A percentile compares a stretch with the other conserved stretches of the same genome.
phyloP scores from a whole-genome alignment of 2,113 vertebrate species.

The Neolamprologus cancellatus region DNA sequence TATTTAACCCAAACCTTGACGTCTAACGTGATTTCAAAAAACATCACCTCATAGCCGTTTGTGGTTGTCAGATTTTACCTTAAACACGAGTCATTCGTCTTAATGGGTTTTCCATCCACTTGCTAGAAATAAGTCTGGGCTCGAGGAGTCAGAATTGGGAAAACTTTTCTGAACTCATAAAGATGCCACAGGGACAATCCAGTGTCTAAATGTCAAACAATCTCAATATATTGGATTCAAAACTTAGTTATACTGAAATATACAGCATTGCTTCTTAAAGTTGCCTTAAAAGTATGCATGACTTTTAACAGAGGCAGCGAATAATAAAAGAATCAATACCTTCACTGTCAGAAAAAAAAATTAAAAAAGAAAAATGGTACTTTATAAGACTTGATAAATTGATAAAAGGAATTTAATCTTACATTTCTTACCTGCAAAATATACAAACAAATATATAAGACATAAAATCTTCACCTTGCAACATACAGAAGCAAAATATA shows the following conservation, averaged over 20 bases:
- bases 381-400: neutral
- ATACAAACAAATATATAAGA: neutral
- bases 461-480: neutral
- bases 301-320: neutral
- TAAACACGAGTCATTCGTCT: neutral
- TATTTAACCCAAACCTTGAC: neutral
- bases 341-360: neutral
- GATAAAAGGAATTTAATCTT: neutral
- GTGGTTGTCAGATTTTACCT: neutral
- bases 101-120: neutral
- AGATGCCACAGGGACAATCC: neutral
- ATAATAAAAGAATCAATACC: neutral
- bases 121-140: neutral
- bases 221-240: neutral
- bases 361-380: accelerated
- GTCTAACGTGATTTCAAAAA: accelerated
- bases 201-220: neutral
- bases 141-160: neutral
- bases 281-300: neutral
- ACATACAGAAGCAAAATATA: neutral
- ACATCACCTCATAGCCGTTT: neutral
- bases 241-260: neutral
- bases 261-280: neutral
- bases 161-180: neutral
- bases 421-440: neutral